Evolutionary conservation across 1,140 invertebrate species (phyloP).

Genomic region (Drosophila melanica): DNA sequence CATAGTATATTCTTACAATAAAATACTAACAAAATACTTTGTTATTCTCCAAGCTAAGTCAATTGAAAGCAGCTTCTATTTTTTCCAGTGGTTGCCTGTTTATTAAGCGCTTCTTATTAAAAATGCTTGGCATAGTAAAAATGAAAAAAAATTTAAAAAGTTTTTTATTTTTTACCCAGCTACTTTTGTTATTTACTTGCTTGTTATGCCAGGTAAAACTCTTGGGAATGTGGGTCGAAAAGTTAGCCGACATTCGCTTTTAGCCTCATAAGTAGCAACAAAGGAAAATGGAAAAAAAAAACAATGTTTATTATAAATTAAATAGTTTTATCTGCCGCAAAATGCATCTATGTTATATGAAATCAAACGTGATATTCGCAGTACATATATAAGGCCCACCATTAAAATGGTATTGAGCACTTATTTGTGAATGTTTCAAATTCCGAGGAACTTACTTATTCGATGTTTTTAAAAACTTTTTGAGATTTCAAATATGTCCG

Average conservation of each 20-base stretch:
- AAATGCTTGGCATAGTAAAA: conserved; percentile 17
- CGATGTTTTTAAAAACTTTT: no score
- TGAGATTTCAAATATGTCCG: no score
- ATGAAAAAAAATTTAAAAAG: conserved; percentile 7
- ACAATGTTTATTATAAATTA: conserved; percentile 29
- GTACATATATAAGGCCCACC: not conserved
- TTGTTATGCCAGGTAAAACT: conserved; percentile 17
- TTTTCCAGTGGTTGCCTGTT: conserved; percentile 3
- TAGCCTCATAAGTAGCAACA: conserved; percentile 3
- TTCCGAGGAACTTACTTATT: no score
- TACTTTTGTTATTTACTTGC: conserved; percentile 12
- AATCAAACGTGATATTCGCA: not conserved
- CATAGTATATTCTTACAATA: no score
- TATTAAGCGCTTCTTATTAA: conserved; percentile 27
- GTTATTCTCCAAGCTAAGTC: not conserved
- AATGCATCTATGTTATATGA: not conserved
- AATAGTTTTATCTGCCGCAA: conserved; percentile 2
- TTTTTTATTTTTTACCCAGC: conserved; percentile 17
- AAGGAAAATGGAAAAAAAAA: conserved; percentile 14
- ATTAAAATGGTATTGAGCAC: no score
- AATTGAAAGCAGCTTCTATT: not conserved
- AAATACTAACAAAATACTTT: no score
- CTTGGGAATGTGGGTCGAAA: conserved; percentile 11
- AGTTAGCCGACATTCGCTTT: conserved; percentile 29
- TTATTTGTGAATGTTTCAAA: no score